Conservation (phyloP, 2,797 vertebrate genomes). For the Halcyon leucocephala region DNA sequence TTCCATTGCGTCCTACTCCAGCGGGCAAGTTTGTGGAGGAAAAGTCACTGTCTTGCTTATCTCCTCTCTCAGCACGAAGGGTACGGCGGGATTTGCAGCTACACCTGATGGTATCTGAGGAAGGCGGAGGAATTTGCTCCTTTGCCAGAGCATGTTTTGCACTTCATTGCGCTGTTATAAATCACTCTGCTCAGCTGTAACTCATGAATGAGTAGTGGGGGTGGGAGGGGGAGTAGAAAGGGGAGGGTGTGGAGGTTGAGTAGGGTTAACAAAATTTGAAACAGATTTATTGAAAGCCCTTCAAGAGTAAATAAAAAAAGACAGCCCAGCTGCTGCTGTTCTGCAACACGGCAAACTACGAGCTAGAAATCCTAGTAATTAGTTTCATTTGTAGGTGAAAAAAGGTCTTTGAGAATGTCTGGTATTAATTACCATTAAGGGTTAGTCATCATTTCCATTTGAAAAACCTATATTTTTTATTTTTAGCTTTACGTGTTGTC, state of each 20-base stretch:
- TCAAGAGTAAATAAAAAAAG: slow-evolving; percentile 65
- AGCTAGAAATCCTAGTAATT: slow-evolving; percentile 71
- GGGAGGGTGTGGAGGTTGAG: slow-evolving; percentile 56
- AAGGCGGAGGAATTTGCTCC: slow-evolving; percentile 68
- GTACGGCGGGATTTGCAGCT: slow-evolving; percentile 55
- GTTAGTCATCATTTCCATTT: slow-evolving; percentile 67
- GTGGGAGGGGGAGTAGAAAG: neutral
- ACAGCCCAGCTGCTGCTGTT: slow-evolving; percentile 71
- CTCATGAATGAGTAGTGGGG: slow-evolving; percentile 70
- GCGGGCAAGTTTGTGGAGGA: slow-evolving; percentile 33
- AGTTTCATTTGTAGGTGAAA: slow-evolving; percentile 80
- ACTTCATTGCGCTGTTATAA: slow-evolving; percentile 74
- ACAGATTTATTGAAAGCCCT: slow-evolving; percentile 75
- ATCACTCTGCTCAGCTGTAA: slow-evolving; percentile 80
- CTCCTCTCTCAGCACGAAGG: neutral
- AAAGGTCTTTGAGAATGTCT: slow-evolving; percentile 73
- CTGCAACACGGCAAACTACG: slow-evolving; percentile 29
- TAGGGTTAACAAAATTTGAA: slow-evolving; percentile 73
- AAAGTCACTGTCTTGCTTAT: slow-evolving; percentile 53
- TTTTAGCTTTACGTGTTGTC: slow-evolving; percentile 48
- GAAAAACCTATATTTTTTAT: slow-evolving; percentile 58
- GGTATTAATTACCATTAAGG: slow-evolving; percentile 72
- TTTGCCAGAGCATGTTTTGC: slow-evolving; percentile 61
- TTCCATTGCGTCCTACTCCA: slow-evolving; percentile 28
- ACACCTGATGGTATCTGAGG: slow-evolving; percentile 71